Conservation (phyloP, 1,140 invertebrate species). For the Battus philenor region DNA sequence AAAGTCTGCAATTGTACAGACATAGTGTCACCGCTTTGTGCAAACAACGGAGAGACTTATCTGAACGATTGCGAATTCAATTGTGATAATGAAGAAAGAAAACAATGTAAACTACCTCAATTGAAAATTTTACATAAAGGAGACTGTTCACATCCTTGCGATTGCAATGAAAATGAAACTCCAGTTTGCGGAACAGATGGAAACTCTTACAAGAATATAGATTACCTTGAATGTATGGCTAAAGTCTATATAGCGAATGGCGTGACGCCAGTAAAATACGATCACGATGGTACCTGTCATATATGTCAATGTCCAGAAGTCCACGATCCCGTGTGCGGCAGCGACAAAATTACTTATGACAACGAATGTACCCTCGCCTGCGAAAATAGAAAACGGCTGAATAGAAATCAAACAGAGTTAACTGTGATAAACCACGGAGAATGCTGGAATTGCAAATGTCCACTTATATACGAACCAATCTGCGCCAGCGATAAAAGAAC, state of each 20-base stretch:
- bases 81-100: no score
- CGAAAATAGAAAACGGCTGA: slow-evolving; percentile 17
- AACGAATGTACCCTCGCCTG: slow-evolving; percentile 25
- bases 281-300: no score
- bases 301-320: slow-evolving; percentile 13
- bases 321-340: slow-evolving; percentile 27
- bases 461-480: slow-evolving; percentile 57
- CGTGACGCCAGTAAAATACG: background rate
- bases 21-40: no score
- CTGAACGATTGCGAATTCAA: no score
- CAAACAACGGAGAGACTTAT: no score
- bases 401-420: background rate
- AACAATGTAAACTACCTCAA: no score
- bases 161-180: no score
- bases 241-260: background rate
- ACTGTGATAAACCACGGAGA: background rate
- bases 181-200: background rate
- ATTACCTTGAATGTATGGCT: background rate
- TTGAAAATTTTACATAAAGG: no score
- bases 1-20: no score
- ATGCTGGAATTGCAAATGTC: slow-evolving; percentile 9
- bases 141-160: no score
- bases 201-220: background rate
- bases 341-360: slow-evolving; percentile 23
- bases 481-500: slow-evolving; percentile 87